Base-by-base conservation (phyloP, 2,888 invertebrate genomes). In the Cheilosia variabilis region DNA sequence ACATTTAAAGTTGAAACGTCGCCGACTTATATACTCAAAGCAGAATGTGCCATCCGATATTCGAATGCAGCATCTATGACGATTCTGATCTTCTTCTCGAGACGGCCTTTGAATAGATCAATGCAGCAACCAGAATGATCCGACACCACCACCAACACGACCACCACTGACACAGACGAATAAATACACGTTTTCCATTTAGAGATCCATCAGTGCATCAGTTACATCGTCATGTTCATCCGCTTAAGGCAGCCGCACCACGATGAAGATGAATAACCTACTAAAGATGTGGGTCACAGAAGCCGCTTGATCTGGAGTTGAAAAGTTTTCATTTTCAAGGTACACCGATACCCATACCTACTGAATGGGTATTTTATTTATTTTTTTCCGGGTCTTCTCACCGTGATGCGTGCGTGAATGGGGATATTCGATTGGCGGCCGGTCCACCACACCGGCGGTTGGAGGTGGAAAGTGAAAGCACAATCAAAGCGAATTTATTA, bases 201-300 rank as follows among this genome's bases (percentile, higher is more conserved):
- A 47, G 52, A 79, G 73, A 84, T 75, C 68, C 73, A 69, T 72
- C 82, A 83, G 82, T 75, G 63, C 73, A 69, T 72, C 82, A 83
- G 82, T 47, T 60, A 65, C 52, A 66, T 65, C 52, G 52, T 62
- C 65, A 71, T 71, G 77, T 68, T 62, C 73, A 73, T 83, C 78
- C 37, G 73, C 43, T 52, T 73, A 62, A 78, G 73, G 57, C 65
- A 45, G 43, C 37, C 7, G 13, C 22, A 52, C 1, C 47, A 68
- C 65, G 75, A 55, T 57, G 66, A 63, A 55, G 66, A 73, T 50
- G 68, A 63, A 84, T 75, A 79, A 79, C 83, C 83, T 84, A 84
- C 79, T 84, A 75, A 79, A 75, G 79, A 84, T 84, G 79, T 84
- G 58, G 83, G 83, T 75, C 83, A 75, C 83, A 79, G 69, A 69